These are phyloP conservation scores for Murina feae DNA, from an alignment of 2,113 vertebrate species.

Conservation along the genomic window DNA sequence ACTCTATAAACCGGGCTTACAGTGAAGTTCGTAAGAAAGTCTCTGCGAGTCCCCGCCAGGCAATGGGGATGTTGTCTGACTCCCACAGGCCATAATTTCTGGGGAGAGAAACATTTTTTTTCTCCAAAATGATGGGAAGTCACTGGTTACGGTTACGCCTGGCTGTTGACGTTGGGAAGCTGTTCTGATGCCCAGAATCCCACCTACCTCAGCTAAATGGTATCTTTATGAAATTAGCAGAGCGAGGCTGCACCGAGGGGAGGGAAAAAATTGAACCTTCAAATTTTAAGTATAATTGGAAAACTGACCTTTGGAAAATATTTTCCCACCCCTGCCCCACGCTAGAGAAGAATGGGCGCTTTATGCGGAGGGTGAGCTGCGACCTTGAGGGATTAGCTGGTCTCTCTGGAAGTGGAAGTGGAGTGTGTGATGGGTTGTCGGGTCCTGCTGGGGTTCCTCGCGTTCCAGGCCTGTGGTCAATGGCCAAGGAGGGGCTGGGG, in stretches of 20 bases:
- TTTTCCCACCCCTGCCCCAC: conserved; percentile 74
- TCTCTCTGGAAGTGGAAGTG: conserved; percentile 1
- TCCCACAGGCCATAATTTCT: conserved; percentile 78
- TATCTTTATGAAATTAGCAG: conserved; percentile 86
- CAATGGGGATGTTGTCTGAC: conserved; percentile 75
- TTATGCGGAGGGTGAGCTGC: conserved; percentile 67
- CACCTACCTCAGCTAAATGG: conserved; percentile 87
- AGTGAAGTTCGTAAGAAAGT: conserved; percentile 75
- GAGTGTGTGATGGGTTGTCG: background rate
- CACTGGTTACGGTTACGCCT: conserved; percentile 77
- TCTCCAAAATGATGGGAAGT: conserved; percentile 81
- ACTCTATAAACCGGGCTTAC: conserved; percentile 45
- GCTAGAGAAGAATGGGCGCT: conserved; percentile 72
- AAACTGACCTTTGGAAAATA: conserved; percentile 85
- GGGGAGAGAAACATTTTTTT: conserved; percentile 76
- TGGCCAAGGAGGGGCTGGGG: background rate
- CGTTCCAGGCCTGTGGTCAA: background rate
- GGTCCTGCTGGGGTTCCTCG: conserved; percentile 18
- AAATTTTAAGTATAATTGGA: conserved; percentile 83
- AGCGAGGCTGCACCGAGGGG: conserved; percentile 71
- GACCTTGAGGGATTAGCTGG: conserved; percentile 41
- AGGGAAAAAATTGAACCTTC: conserved; percentile 77
- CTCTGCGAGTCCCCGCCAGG: conserved; percentile 71
- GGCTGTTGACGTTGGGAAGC: conserved; percentile 80
- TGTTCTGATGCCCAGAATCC: conserved; percentile 80